A percentile compares a stretch with the other conserved stretches of the same genome.
Conservation (phyloP, 1,140 invertebrate genomes). For the Diorhabda carinulata region DNA sequence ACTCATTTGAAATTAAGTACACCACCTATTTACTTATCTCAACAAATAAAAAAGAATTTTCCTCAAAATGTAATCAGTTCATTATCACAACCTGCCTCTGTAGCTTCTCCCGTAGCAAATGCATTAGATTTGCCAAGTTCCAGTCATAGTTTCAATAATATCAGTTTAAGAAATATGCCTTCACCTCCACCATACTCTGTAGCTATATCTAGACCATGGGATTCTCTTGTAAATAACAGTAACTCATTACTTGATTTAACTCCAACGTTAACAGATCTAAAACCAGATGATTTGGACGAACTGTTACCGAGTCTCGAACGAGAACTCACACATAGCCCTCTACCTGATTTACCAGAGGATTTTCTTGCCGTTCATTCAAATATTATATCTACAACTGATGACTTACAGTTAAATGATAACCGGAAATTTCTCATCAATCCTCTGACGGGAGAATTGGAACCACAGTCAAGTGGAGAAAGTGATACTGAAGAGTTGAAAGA, state of each 20-base stretch:
- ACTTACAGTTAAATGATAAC: slow-evolving; percentile 50
- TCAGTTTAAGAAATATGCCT: slow-evolving; percentile 25
- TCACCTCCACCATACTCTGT: slow-evolving; percentile 33
- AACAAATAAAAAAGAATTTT: slow-evolving; percentile 8
- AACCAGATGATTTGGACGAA: slow-evolving; percentile 58
- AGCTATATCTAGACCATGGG: slow-evolving; percentile 34
- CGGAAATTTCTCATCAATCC: slow-evolving; percentile 82
- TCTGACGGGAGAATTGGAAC: slow-evolving; percentile 79
- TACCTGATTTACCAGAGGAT: slow-evolving; percentile 39
- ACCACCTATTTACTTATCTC: slow-evolving; percentile 7
- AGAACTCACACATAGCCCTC: slow-evolving; percentile 36
- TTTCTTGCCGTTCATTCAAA: slow-evolving; percentile 21
- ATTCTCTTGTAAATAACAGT: slow-evolving; percentile 34
- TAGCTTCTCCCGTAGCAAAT: neutral
- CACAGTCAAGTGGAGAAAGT: slow-evolving; percentile 57
- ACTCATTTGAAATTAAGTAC: neutral
- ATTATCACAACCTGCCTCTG: neutral
- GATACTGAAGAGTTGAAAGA: slow-evolving; percentile 47
- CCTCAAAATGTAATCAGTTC: slow-evolving; percentile 6
- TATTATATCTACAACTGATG: slow-evolving; percentile 6
- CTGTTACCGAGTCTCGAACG: slow-evolving; percentile 55
- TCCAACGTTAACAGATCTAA: slow-evolving; percentile 50
- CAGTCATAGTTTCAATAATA: slow-evolving; percentile 9
- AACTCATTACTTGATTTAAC: slow-evolving; percentile 42
- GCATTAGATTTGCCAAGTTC: slow-evolving; percentile 5